Base-by-base conservation (phyloP, 1,140 invertebrate species). In the Anthonomus grandis region DNA sequence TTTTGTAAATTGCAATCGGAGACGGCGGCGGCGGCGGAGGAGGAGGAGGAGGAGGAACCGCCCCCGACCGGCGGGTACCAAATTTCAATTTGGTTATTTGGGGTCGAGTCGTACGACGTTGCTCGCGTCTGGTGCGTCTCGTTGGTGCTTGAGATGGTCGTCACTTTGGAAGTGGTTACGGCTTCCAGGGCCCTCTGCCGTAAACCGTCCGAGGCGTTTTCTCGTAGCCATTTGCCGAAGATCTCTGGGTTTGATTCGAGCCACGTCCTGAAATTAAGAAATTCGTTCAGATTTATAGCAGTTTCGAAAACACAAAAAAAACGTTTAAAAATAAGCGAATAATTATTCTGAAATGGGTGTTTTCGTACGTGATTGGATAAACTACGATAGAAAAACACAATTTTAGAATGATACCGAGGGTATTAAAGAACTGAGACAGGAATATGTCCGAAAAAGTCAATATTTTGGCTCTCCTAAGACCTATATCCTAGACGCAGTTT, bases 51-150 rank as follows among this genome's bases (percentile, higher is more conserved):
- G 65, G 86, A 86, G 52, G 84, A 87, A 23, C 84, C 82, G 13
- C n/a, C n/a, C n/a, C n/a, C n/a, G n/a, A n/a, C 82, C 13, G 86
- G 81, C 67, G 91, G 76, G 23, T 59, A 51, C 89, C 88, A 91
- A 46, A 84, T 79, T 66, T 91, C 88, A 70, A 92, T 91, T 36
- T 92, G 76, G 19, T 93, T 90, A 39, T 87, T 89, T 5, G 88
- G 90, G 25, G 91, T 91, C 52, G 88, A 87, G 38, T 87, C n/a
- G n/a, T 79, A 21, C 18, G 36, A 9, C 38, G 9, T 3, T 15
- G 27, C 19, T 17, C 44, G 9, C 23, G 22, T 48, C 84, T 83
- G 10, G 60, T 37, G 23, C 37, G 42, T 31, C 42, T 34, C 41
- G 34, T n/a, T 53, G 48, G 36, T 21, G 31, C 34, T 45, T n/a